Evolutionary conservation across 1,140 invertebrate species (phyloP), one percentile per base, ranked within the genome.

Genomic region (Stegodyphus mimosarum): DNA sequence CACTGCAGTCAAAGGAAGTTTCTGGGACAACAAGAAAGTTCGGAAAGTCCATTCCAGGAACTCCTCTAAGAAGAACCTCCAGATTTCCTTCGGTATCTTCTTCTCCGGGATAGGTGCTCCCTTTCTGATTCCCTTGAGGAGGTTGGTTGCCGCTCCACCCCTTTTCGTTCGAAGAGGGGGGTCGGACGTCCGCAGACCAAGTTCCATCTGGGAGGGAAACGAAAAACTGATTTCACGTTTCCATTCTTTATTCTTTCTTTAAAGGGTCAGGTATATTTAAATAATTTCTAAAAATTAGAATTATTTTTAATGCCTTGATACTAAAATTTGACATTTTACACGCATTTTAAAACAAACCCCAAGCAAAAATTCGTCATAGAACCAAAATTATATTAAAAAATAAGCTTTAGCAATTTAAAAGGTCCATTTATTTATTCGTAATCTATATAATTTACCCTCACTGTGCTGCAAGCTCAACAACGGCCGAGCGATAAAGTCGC

Each of bases 1-100:
- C 93, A 52, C 91, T 89, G 87, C 94, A 95, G 5, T 92, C 93
- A 89, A 95, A 95, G 13, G 78, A 52, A 7, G 89, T 89, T 52
- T 86, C 84, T 18, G 89, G 89, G 15, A 88, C 77, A n/a, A 73
- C 17, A 3, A 78, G 64, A 67, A 88, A 87, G 79, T 88, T 83
- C 7, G 88, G 88, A 70, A 88, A 87, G 52, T 88, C 85, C 64
- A 74, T 74, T 15, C 88, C 86, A 49, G 88, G 83, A 17, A 77
- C 72, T 6, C 88, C 88, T n/a, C 75, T 86, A n/a, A 86, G 48
- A 9, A 86, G 67, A 7, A 48, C 51, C 18, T 86, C 83, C 67
- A 86, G 69, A 7, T 73, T 18, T 13, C 86, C 86, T 7, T 10
- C 69, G 0, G 67, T 0, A 33, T 33, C 33, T 13, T 79, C 55